phyloP scores from a whole-genome alignment of 2,113 vertebrate species.

The Danionella cerebrum region DNA sequence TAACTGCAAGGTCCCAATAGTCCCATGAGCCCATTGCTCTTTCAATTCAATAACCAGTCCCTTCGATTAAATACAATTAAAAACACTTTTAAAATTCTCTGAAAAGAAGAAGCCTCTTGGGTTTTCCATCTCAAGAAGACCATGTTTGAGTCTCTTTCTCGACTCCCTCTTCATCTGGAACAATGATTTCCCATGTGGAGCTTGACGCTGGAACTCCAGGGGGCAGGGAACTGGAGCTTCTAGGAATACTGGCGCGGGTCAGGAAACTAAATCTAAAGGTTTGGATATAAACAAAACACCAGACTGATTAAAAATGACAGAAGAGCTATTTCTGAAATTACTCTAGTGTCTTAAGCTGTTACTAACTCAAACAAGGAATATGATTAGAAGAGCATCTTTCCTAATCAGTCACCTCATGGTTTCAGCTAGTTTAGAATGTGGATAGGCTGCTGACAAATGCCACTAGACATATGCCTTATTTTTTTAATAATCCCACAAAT shows the following conservation, averaged over 20 bases:
- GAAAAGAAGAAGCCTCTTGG: too few species aligned
- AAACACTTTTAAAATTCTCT: background rate
- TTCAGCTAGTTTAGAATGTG: too few species aligned
- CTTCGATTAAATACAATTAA: too few species aligned
- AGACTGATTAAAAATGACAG: background rate
- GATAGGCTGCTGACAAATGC: too few species aligned
- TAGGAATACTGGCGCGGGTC: slow-evolving; percentile 57
- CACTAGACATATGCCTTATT: too few species aligned
- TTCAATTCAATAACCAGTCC: too few species aligned
- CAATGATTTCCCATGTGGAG: slow-evolving; percentile 75
- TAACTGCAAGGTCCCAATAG: too few species aligned
- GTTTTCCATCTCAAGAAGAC: slow-evolving; percentile 31
- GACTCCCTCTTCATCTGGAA: slow-evolving; percentile 48
- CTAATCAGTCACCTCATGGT: background rate
- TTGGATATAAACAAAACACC: slow-evolving; percentile 13
- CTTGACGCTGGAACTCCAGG: slow-evolving; percentile 51
- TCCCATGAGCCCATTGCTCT: too few species aligned
- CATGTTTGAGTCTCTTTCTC: slow-evolving; percentile 30
- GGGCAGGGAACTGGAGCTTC: slow-evolving; percentile 29
- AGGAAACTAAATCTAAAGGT: slow-evolving; percentile 78
- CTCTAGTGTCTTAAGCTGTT: background rate
- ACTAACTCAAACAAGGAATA: background rate
- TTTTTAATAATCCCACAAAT: too few species aligned
- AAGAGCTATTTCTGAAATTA: background rate
- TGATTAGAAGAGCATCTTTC: background rate